Conservation (phyloP, 2,113 vertebrate genomes). For the Gila orcuttii region DNA sequence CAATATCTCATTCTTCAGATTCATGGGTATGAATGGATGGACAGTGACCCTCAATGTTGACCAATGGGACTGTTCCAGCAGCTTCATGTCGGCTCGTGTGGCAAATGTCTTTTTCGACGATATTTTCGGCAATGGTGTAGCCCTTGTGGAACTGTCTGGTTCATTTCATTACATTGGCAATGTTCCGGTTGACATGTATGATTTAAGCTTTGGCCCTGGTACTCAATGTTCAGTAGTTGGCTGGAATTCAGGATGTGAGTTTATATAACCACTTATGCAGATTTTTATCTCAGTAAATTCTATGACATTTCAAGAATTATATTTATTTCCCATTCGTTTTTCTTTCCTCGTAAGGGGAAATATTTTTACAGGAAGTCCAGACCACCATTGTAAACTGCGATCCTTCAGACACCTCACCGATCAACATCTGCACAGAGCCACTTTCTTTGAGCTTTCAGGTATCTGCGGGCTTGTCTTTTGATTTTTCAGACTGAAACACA, state of each 20-base stretch:
- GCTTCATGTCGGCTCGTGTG: accelerated
- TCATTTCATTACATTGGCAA: not conserved
- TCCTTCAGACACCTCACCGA: not conserved
- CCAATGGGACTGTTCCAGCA: not conserved
- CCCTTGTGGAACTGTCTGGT: not conserved
- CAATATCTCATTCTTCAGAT: conserved; percentile 7
- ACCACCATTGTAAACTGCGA: conserved; percentile 6
- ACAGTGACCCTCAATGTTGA: not conserved
- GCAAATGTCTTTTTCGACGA: not conserved
- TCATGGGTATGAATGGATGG: not conserved
- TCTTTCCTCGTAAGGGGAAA: not conserved
- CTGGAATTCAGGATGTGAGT: not conserved
- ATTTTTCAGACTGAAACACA: not conserved
- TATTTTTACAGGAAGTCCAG: not conserved
- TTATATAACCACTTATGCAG: not conserved
- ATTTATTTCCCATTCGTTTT: not conserved
- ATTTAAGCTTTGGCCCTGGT: not conserved
- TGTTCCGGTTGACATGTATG: not conserved
- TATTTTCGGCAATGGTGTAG: not conserved
- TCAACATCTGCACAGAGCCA: not conserved
- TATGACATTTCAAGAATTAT: not conserved
- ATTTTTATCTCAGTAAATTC: not conserved
- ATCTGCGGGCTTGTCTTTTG: not conserved
- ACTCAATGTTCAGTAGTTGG: not conserved
- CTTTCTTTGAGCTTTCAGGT: not conserved